Evolutionary conservation across 2,113 vertebrate genomes (phyloP), one percentile per base, ranked within the genome.

Genomic region (Agapornis roseicollis): DNA sequence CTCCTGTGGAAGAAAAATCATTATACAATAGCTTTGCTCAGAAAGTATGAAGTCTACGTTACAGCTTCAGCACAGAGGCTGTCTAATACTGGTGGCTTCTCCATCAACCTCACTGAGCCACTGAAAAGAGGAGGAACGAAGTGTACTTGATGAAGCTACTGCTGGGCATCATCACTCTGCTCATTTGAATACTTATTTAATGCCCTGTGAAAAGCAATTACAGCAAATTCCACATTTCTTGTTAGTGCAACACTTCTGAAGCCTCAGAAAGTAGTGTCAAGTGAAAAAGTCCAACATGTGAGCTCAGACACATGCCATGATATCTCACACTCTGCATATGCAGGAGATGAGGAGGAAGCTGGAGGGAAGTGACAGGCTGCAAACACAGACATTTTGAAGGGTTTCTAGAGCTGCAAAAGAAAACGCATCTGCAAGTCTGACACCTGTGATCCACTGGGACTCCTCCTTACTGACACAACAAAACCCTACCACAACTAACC

Each of bases 51-150:
- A 46, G 24, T 16, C 33, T 37, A 5, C 1, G 1, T 31, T 50
- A n/a, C 0, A 1, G 50, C 23, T 84, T 79, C 33, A 55, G 19
- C 1, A 2, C 41, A 77, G 23, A 31, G 31, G 13, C 4, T 2
- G 39, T 33, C 27, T 53, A 5, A 33, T 33, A 33, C 16, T 35
- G 42, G 19, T 55, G 28, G 31, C 49, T 81, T 80, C 31, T 76
- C 22, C 39, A 29, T 31, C 58, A 73, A 8, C 61, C 63, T 61
- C 35, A 41, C 35, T 18, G 27, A 56, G 28, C 24, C 22, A 37
- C 19, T 56, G 66, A 9, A 56, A 52, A 61, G 31, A 72, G 37
- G 25, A 35, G 4, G 42, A 89, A 76, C 29, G 24, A 88, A 64
- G 13, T 0, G 0, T 39, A 10, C 22, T 37, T 52, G 29, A 50